Percentiles rank a stretch among this genome's conserved stretches.
Conservation (phyloP, 2,797 vertebrate genomes). For the Heliangelus exortis region DNA sequence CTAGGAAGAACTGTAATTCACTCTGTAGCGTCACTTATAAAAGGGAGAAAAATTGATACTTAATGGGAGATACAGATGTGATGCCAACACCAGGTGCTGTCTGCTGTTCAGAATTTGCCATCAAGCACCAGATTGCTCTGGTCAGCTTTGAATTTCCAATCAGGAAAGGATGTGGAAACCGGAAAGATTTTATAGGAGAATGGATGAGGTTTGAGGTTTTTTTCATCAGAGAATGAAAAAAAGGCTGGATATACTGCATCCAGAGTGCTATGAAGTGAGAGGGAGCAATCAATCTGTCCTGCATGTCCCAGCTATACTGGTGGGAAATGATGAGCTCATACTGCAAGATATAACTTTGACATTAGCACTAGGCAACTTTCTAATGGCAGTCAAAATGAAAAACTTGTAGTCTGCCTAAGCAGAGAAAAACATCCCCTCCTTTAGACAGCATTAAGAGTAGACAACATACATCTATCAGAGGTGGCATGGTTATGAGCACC, state of each 20-base stretch:
- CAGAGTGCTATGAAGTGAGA: neutral
- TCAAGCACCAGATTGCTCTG: neutral
- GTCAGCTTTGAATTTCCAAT: neutral
- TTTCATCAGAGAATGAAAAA: neutral
- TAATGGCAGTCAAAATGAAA: neutral
- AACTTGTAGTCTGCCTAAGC: neutral
- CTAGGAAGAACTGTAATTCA: neutral
- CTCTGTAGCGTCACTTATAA: neutral
- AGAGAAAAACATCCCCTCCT: neutral
- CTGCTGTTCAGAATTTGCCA: neutral
- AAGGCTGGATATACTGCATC: neutral
- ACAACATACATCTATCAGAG: neutral
- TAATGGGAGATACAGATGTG: neutral
- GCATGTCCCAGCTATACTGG: neutral
- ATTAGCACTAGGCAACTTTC: neutral
- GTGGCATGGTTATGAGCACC: neutral
- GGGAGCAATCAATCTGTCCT: neutral
- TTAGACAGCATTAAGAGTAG: neutral
- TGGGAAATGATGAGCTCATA: neutral
- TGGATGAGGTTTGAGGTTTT: accelerated
- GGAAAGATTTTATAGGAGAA: neutral
- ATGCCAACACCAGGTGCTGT: neutral
- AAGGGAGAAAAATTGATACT: neutral
- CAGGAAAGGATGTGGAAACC: neutral
- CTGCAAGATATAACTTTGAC: neutral